Conservation (phyloP, 2,797 vertebrate species). For the Silurus aristotelis region DNA sequence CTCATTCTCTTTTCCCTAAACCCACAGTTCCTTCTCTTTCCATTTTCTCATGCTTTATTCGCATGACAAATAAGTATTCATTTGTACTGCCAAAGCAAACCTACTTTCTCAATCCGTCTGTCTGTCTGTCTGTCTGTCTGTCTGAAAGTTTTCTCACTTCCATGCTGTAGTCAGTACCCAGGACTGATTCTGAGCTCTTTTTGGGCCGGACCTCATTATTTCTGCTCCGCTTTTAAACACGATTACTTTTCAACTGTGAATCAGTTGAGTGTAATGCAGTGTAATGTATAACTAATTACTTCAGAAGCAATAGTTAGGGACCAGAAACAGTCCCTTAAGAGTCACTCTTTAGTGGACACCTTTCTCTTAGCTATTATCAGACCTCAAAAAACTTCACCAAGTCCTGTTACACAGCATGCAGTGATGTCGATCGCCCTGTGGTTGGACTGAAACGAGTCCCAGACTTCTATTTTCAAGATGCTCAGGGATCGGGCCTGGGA, state of each 20-base stretch:
- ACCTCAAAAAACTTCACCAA: background rate
- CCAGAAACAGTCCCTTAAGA: background rate
- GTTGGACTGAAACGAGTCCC: background rate
- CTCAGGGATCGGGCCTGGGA: background rate
- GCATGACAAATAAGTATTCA: too few relatives aligned
- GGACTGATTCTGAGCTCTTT: background rate
- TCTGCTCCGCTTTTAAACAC: background rate
- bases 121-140: background rate
- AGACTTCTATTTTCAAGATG: background rate
- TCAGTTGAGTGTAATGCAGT: background rate
- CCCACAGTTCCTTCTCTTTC: too few relatives aligned
- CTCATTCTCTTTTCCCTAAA: too few relatives aligned
- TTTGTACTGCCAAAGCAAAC: too few relatives aligned
- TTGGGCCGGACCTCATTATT: background rate
- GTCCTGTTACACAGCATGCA: background rate
- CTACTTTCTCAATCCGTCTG: too few relatives aligned
- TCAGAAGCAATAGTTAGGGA: background rate
- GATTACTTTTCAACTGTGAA: background rate
- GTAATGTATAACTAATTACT: background rate
- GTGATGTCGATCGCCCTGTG: background rate
- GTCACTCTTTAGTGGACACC: background rate
- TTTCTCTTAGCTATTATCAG: background rate
- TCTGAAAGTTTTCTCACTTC: background rate
- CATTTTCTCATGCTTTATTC: too few relatives aligned
- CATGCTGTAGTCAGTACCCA: background rate